A percentile compares a stretch with the other conserved stretches of the same genome.
Conservation (phyloP, 1,140 invertebrate genomes). For the Pteromalus puparum region DNA sequence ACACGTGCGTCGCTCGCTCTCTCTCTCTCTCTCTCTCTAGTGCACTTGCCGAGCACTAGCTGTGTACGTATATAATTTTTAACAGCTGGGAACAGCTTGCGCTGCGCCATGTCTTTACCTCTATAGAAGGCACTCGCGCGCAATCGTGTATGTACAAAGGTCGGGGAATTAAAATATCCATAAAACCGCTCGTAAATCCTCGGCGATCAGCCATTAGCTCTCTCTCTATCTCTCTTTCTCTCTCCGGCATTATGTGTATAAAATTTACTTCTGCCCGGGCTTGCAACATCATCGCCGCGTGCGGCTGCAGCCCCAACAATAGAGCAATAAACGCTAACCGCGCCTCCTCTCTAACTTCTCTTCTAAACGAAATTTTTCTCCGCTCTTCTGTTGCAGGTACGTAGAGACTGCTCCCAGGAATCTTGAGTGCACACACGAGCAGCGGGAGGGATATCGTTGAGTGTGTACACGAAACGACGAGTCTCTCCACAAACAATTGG, state of each 20-base stretch:
- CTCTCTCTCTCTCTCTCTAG: too few species aligned
- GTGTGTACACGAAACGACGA: not conserved
- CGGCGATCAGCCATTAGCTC: not conserved
- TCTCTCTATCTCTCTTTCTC: not conserved
- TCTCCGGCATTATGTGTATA: not conserved
- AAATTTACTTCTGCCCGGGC: not conserved
- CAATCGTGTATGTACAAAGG: not conserved
- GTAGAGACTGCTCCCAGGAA: not conserved
- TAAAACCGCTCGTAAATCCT: not conserved
- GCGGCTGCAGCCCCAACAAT: not conserved
- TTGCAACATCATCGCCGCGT: not conserved
- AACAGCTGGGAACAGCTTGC: not conserved
- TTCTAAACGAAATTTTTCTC: not conserved
- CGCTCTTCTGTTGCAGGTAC: conserved; percentile 15
- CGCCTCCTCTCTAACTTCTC: not conserved
- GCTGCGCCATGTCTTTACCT: too few species aligned
- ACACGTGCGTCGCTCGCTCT: not conserved
- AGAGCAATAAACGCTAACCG: conserved; percentile 17
- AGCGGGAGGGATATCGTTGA: too few species aligned
- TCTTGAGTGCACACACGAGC: not conserved
- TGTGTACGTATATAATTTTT: not conserved
- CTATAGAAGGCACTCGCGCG: too few species aligned
- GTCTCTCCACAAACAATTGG: not conserved
- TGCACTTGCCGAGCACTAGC: not conserved
- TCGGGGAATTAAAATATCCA: not conserved